phyloP scores from a whole-genome alignment of 2,113 vertebrate species.

The Barbus barbus region DNA sequence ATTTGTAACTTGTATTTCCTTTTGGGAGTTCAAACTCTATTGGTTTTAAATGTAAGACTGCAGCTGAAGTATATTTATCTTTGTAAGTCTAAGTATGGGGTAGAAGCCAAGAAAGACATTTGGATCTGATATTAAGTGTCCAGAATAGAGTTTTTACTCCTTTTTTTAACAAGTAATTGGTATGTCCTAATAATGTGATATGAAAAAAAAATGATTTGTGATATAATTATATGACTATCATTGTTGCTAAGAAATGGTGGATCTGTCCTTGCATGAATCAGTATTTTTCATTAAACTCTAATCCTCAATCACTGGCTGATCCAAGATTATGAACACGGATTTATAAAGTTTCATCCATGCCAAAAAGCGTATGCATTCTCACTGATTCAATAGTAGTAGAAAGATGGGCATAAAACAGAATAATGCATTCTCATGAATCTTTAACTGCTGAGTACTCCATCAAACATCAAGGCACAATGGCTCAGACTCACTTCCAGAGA shows the following conservation, averaged over 20 bases:
- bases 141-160: conserved; percentile 29
- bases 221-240: neutral
- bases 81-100: neutral
- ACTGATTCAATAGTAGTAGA: neutral
- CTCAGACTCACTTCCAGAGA: neutral
- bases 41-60: conserved; percentile 3
- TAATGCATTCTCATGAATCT: conserved; percentile 34
- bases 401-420: neutral
- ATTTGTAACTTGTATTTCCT: neutral
- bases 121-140: conserved; percentile 16
- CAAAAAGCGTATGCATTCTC: neutral
- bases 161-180: conserved; percentile 34
- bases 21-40: neutral
- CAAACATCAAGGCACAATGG: conserved; percentile 42
- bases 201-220: neutral
- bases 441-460: neutral
- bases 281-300: conserved; percentile 19
- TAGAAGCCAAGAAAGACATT: conserved; percentile 31
- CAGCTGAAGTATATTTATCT: neutral
- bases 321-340: neutral
- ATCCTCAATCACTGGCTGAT: conserved; percentile 7
- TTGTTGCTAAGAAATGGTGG: neutral
- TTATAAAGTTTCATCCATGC: neutral
- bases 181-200: conserved; percentile 18
- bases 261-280: conserved; percentile 1